A percentile compares a stretch with the other conserved stretches of the same genome.
Evolutionary conservation across 2,797 vertebrate genomes (phyloP).

Genomic region (Macropodus opercularis): DNA sequence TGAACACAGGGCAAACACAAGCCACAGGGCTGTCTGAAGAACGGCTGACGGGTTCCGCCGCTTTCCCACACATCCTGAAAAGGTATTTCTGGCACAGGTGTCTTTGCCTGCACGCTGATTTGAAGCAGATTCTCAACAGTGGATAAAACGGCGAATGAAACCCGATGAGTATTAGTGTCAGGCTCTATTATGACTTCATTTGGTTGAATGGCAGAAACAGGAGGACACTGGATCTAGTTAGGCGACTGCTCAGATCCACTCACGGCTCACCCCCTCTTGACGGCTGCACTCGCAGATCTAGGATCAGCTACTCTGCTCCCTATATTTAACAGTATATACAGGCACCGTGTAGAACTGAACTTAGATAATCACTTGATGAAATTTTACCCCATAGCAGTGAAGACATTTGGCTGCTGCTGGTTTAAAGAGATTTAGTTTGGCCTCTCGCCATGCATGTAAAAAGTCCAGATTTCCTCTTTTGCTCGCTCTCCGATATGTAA

Average conservation of each 20-base stretch:
- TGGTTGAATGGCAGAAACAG: constrained; percentile 79
- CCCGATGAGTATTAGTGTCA: constrained; percentile 73
- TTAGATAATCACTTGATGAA: constrained; percentile 68
- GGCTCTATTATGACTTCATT: constrained; percentile 74
- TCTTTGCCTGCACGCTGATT: constrained; percentile 49
- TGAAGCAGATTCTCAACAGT: constrained; percentile 57
- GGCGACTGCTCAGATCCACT: constrained; percentile 64
- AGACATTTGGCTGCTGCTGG: constrained; percentile 75
- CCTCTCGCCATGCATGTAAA: constrained; percentile 74
- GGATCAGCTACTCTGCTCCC: constrained; percentile 62
- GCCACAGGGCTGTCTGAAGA: constrained; percentile 28
- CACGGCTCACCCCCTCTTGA: constrained; percentile 50
- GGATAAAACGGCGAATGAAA: constrained; percentile 67
- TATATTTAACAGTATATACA: constrained; percentile 55
- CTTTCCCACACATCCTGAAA: constrained; percentile 62
- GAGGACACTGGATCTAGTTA: constrained; percentile 69
- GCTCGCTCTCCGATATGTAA: constrained; percentile 71
- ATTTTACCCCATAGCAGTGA: constrained; percentile 65
- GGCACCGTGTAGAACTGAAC: constrained; percentile 74
- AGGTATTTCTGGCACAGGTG: constrained; percentile 53
- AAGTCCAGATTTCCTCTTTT: constrained; percentile 76
- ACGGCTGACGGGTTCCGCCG: constrained; percentile 50
- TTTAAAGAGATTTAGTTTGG: constrained; percentile 79
- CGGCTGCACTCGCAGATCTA: constrained; percentile 53
- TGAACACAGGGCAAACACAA: constrained; percentile 6